phyloP scores from a whole-genome alignment of 2,113 vertebrate species.

The Sinosuthora webbiana region DNA sequence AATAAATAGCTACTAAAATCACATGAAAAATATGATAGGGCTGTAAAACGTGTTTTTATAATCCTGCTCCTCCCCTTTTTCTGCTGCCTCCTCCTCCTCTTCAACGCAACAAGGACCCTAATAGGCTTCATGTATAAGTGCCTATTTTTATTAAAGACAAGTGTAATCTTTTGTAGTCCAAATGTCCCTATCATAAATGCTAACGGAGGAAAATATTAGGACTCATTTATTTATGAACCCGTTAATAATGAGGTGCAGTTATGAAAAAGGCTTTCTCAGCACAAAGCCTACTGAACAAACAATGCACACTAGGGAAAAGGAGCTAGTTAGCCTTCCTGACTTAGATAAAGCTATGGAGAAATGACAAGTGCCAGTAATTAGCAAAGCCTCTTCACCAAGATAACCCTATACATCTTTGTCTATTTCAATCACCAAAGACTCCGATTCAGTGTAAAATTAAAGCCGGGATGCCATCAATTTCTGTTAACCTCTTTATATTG shows the following conservation, averaged over 20 bases:
- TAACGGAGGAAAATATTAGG: constrained; percentile 88
- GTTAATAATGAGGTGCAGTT: constrained; percentile 89
- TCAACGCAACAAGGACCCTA: constrained; percentile 74
- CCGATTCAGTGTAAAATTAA: constrained; percentile 87
- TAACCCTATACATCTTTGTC: constrained; percentile 95
- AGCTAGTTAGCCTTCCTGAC: constrained; percentile 91
- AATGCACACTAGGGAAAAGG: constrained; percentile 80
- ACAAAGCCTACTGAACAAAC: constrained; percentile 85
- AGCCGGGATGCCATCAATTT: constrained; percentile 91
- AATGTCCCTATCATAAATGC: constrained; percentile 86
- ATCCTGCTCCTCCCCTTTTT: constrained; percentile 65
- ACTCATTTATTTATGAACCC: constrained; percentile 91
- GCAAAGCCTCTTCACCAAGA: constrained; percentile 83
- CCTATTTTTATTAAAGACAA: constrained; percentile 92
- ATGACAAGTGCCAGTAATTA: constrained; percentile 95
- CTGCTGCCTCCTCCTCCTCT: constrained; percentile 41
- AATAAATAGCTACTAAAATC: constrained; percentile 48
- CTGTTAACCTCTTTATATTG: constrained; percentile 90
- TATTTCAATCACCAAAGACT: constrained; percentile 89
- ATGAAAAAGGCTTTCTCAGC: constrained; percentile 86
- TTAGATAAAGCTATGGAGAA: constrained; percentile 88
- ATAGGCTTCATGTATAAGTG: constrained; percentile 88
- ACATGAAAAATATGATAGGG: constrained; percentile 2
- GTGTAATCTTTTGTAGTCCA: constrained; percentile 84
- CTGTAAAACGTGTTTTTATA: constrained; percentile 23